These are phyloP conservation scores for Cydia amplana DNA, from an alignment of 1,140 invertebrate genomes.

Conservation along the genomic window DNA sequence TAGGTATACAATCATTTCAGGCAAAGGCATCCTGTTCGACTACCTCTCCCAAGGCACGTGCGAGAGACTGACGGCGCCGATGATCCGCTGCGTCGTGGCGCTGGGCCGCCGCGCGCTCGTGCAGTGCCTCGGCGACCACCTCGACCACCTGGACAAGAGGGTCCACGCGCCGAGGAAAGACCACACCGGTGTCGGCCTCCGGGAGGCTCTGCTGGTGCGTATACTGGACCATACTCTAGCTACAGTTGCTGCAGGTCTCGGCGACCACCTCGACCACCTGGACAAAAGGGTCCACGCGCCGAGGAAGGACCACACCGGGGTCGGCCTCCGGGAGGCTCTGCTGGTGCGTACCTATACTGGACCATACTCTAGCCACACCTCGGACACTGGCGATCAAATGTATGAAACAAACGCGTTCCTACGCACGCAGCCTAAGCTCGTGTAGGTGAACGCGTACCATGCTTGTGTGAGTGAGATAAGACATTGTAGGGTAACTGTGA, in stretches of 20 bases:
- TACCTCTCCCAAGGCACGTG: conserved; percentile 72
- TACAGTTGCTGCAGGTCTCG: conserved; percentile 60
- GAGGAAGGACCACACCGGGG: conserved; percentile 42
- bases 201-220: conserved; percentile 69
- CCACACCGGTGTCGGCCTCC: conserved; percentile 47
- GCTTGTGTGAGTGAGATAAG: no score
- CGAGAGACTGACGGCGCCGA: conserved; percentile 68
- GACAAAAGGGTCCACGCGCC: conserved; percentile 57
- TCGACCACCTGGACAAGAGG: conserved; percentile 65
- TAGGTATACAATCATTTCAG: conserved; percentile 40
- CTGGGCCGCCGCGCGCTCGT: conserved; percentile 65
- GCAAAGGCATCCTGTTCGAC: conserved; percentile 73
- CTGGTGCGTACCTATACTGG: conserved; percentile 57
- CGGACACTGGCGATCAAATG: no score
- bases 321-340: conserved; percentile 59
- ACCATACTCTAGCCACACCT: conserved; percentile 42
- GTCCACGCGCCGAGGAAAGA: conserved; percentile 47
- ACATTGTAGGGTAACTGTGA: no score
- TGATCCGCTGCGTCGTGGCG: conserved; percentile 74
- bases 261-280: conserved; percentile 62
- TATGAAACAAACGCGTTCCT: no score
- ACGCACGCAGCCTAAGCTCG: no score
- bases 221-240: neutral
- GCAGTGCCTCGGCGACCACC: conserved; percentile 60
- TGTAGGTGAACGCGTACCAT: no score